These are phyloP conservation scores for Pomatostomus ruficeps DNA, from an alignment of 2,113 vertebrate genomes.

Conservation along the genomic window DNA sequence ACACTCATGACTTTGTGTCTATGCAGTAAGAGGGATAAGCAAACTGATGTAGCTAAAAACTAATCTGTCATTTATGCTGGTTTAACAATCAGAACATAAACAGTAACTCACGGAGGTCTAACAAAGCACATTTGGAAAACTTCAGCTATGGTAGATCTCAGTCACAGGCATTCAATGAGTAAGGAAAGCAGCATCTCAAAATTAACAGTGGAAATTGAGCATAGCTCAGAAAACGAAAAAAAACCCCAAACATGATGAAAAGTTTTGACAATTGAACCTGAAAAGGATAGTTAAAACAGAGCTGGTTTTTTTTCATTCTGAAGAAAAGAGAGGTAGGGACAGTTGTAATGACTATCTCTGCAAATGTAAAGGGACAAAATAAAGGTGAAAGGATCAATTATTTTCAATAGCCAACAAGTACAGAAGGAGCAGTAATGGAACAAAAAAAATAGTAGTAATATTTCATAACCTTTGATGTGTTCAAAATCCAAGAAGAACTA, in stretches of 20 bases:
- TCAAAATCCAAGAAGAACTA: background rate
- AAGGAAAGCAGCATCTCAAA: background rate
- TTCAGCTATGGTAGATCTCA: background rate
- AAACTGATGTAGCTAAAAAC: background rate
- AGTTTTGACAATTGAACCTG: background rate
- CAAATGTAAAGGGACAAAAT: background rate
- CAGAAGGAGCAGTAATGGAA: background rate
- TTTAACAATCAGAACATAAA: background rate
- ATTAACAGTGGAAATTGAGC: background rate
- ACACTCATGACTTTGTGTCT: background rate
- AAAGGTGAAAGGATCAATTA: background rate
- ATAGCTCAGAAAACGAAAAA: background rate
- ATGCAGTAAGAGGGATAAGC: background rate
- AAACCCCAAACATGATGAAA: background rate
- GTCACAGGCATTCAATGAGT: background rate
- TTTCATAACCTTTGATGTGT: background rate
- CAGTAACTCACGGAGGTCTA: background rate
- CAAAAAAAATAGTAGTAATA: background rate
- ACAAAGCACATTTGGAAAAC: background rate
- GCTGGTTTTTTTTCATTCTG: background rate
- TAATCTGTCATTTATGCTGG: background rate
- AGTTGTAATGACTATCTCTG: background rate
- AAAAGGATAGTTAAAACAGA: background rate
- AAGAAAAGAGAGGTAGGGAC: background rate
- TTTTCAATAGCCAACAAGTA: background rate